A percentile compares a stretch with the other conserved stretches of the same genome.
Evolutionary conservation across 1,140 invertebrate species (phyloP).

Genomic region (Listronotus bonariensis): DNA sequence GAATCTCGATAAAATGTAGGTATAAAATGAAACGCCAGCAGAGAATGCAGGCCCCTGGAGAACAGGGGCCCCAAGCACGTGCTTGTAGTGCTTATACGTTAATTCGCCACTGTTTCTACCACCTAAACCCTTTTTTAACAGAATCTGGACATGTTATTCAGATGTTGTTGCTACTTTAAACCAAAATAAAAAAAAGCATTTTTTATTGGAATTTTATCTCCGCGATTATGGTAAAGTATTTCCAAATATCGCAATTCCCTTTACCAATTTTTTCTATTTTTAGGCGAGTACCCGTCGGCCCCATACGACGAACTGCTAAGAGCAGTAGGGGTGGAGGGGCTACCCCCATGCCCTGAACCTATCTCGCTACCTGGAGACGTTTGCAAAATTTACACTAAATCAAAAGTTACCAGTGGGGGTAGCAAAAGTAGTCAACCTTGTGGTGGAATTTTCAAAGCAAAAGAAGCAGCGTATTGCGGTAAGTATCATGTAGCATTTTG

Average conservation of each 20-base stretch:
- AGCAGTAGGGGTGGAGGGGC: slow-evolving; percentile 57
- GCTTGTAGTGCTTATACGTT: too few relatives aligned
- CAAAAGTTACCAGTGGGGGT: slow-evolving; percentile 44
- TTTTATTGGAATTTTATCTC: too few relatives aligned
- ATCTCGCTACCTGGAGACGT: slow-evolving; percentile 59
- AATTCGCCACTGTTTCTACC: too few relatives aligned
- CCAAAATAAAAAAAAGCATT: too few relatives aligned
- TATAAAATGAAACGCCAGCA: too few relatives aligned
- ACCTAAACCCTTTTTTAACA: too few relatives aligned
- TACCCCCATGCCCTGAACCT: slow-evolving; percentile 58
- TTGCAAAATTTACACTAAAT: slow-evolving; percentile 58
- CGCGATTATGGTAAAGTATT: slow-evolving; percentile 6
- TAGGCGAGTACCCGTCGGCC: slow-evolving; percentile 58
- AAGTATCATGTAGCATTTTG: too few relatives aligned
- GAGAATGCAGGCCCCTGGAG: too few relatives aligned
- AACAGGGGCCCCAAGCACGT: too few relatives aligned
- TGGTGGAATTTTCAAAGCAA: slow-evolving; percentile 15
- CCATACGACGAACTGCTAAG: slow-evolving; percentile 61
- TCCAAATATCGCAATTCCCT: background rate
- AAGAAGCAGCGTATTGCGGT: slow-evolving; percentile 27
- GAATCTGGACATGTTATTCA: too few relatives aligned
- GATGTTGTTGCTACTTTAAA: too few relatives aligned
- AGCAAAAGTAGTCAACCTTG: slow-evolving; percentile 36
- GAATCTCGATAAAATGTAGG: too few relatives aligned
- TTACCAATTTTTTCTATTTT: slow-evolving; percentile 32